Conservation (phyloP, 2,113 vertebrate species). For the Paracanthobrama guichenoti region DNA sequence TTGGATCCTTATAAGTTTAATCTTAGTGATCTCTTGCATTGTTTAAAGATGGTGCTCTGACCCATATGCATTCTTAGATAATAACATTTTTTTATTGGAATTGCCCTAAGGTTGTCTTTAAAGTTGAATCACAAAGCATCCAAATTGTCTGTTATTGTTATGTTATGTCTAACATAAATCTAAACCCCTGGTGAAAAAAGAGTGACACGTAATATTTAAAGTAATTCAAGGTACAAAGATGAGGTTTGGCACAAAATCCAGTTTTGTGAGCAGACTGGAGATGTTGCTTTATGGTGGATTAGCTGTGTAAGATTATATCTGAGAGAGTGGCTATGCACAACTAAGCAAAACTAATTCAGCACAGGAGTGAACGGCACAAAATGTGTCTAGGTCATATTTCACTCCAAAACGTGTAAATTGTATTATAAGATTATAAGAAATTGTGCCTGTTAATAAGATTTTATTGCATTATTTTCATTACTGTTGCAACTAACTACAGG, state of each 20-base stretch:
- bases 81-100: constrained; percentile 34
- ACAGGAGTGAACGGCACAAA: neutral
- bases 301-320: neutral
- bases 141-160: constrained; percentile 45
- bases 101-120: constrained; percentile 65
- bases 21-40: constrained; percentile 63
- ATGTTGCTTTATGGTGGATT: neutral
- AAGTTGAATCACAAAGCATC: constrained; percentile 54
- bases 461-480: neutral
- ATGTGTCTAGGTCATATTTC: neutral
- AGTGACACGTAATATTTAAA: neutral
- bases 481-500: neutral
- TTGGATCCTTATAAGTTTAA: constrained; percentile 62
- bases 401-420: neutral
- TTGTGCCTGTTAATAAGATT: neutral
- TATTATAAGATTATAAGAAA: neutral
- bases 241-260: neutral
- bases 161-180: neutral
- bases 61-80: neutral
- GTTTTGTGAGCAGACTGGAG: constrained; percentile 18
- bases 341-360: constrained; percentile 3
- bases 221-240: constrained; percentile 3
- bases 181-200: neutral
- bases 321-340: neutral
- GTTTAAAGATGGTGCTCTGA: constrained; percentile 58